Conservation (phyloP, 2,888 invertebrate species). For the Rhagonycha fulva region DNA sequence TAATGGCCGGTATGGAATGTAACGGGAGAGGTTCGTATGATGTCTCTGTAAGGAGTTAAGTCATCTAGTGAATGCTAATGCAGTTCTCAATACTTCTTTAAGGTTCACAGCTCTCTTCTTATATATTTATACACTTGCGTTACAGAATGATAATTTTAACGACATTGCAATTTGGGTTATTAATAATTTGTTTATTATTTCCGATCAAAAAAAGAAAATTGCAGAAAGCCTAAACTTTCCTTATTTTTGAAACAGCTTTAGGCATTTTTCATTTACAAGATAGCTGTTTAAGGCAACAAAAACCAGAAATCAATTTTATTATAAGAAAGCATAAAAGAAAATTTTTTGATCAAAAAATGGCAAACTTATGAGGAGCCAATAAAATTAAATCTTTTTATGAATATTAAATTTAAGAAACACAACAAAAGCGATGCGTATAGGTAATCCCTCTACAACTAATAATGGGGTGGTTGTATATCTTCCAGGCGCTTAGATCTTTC, state of each 20-base stretch:
- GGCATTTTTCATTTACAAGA: background rate
- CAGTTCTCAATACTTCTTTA: constrained; percentile 39
- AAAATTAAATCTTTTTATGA: background rate
- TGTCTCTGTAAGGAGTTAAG: constrained; percentile 39
- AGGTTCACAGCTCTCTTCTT: constrained; percentile 31
- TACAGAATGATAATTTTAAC: background rate
- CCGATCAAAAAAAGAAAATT: background rate
- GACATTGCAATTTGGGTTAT: background rate
- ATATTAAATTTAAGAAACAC: background rate
- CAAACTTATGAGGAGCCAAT: background rate
- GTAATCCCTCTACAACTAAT: background rate
- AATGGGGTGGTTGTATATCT: background rate
- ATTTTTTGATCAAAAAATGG: too few species aligned
- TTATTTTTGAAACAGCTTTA: background rate
- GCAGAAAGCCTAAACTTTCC: background rate
- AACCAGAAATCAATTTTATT: too few species aligned
- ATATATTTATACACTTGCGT: constrained; percentile 6
- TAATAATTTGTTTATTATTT: background rate
- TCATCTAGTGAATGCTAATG: constrained; percentile 40
- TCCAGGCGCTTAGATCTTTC: background rate
- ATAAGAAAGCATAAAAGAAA: background rate
- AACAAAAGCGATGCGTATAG: background rate
- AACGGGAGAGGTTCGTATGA: constrained; percentile 41
- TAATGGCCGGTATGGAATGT: constrained; percentile 41
- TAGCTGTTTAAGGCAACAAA: background rate